phyloP scores from a whole-genome alignment of 2,888 invertebrate genomes.

The Pegoplata infirma region DNA sequence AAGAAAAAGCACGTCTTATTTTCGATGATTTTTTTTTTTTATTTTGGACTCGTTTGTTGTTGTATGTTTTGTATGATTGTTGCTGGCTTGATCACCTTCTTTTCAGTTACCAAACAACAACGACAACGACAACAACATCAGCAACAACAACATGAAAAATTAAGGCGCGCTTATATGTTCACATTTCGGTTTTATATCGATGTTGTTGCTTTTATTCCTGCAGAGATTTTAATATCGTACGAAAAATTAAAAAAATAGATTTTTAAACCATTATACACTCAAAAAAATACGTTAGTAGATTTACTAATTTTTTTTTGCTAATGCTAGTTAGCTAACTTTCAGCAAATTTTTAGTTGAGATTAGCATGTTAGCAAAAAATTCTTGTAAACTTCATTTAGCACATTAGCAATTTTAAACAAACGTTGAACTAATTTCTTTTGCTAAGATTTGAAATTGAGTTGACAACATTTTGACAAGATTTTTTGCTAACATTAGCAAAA shows the following conservation, averaged over 20 bases:
- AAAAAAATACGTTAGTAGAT: no score
- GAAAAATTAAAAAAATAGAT: not conserved
- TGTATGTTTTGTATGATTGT: constrained; percentile 20
- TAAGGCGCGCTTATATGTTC: constrained; percentile 53
- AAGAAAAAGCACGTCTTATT: constrained; percentile 27
- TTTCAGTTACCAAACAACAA: constrained; percentile 25
- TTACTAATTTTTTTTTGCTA: no score
- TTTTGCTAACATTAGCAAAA: no score
- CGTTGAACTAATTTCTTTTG: no score
- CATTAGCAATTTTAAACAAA: no score
- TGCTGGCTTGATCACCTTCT: constrained; percentile 62
- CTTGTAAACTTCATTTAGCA: no score
- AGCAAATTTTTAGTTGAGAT: no score
- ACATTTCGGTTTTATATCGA: not conserved
- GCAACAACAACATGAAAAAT: constrained; percentile 29
- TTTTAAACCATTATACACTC: not conserved
- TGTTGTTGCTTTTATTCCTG: constrained; percentile 44
- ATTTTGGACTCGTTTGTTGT: constrained; percentile 41
- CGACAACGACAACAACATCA: constrained; percentile 8
- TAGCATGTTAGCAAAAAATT: no score
- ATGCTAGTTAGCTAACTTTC: no score
- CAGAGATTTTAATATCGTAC: constrained; percentile 15
- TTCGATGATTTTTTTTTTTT: constrained; percentile 19
- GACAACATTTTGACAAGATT: no score
- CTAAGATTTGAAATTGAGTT: no score